Evolutionary conservation across 1,140 invertebrate species (phyloP), one percentile per base, ranked within the genome.

Genomic region (Zelostemma sp.): DNA sequence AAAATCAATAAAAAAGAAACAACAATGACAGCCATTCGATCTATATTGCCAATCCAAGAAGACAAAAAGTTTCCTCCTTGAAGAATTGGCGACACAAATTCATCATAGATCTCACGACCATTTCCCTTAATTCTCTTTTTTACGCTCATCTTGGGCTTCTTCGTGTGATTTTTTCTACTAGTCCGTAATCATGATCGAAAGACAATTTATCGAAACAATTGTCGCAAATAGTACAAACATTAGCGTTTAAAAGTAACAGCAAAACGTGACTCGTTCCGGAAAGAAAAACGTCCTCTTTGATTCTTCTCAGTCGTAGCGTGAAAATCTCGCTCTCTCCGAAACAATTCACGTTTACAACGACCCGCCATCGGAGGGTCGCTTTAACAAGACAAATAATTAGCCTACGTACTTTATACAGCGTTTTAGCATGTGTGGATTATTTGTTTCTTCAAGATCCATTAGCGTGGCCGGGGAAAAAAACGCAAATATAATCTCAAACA

Each of bases 321-420:
- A 15, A 21, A 15, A 4, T 49, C 11, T 45, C 11, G 11, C 51
- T 33, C 15, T 43, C 11, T 51, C 16, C 6, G 28, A 41, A 73
- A 73, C 70, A 73, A 66, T 62, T 70, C 62, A 70, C 62, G 70
- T 49, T 62, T 50, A 38, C 46, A 35, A 25, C 57, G 56, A 72
- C 14, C 31, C 53, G 46, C 19, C n/a, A 15, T 47, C 48, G 15
- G 38, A 35, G 43, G 25, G 45, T 48, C 66, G 11, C 47, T 57
- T 50, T 31, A 70, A 59, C 62, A 65, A 58, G 41, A 28, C 18
- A 28, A 25, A 11, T 25, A 48, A 48, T 11, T 28, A 48, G 46
- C 46, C 46, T 48, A 48, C 46, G 46, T 48, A 48, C 46, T 28
- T 48, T 28, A 48, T 48, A 48, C 46, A 48, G 46, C 46, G 11